Evolutionary conservation across 2,797 vertebrate species (phyloP).

Genomic region (Malacoraja senta): DNA sequence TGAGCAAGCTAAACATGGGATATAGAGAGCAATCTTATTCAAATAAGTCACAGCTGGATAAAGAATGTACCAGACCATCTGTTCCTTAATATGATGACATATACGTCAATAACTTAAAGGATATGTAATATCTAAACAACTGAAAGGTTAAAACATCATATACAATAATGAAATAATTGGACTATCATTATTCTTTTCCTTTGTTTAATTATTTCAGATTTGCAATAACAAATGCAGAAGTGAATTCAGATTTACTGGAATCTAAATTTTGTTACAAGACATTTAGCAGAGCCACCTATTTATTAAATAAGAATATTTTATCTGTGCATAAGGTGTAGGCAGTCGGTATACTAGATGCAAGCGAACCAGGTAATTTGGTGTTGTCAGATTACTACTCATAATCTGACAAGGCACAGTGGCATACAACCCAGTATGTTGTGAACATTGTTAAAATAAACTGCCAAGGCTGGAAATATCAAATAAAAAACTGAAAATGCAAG

Average conservation of each 20-base stretch:
- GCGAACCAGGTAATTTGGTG: not conserved
- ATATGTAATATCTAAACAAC: not conserved
- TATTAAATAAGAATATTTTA: not conserved
- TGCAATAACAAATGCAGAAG: not conserved
- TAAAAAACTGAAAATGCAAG: no score
- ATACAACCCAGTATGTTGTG: not conserved
- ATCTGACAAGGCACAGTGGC: not conserved
- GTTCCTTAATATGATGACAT: not conserved
- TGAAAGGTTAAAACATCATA: not conserved
- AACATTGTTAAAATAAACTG: no score
- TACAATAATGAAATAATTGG: not conserved
- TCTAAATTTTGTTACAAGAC: not conserved
- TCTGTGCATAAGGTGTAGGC: not conserved
- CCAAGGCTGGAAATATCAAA: no score
- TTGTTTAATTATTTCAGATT: not conserved
- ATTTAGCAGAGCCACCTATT: not conserved
- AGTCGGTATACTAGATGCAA: no score
- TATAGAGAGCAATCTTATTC: not conserved
- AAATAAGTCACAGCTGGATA: constrained; percentile 7
- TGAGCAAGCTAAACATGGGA: not conserved
- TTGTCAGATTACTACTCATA: not conserved
- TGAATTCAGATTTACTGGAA: not conserved
- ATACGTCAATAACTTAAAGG: no score
- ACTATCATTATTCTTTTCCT: not conserved
- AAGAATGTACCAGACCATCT: not conserved